These are phyloP conservation scores for Engraulis encrasicolus DNA, from an alignment of 2,113 vertebrate genomes.

Conservation along the genomic window DNA sequence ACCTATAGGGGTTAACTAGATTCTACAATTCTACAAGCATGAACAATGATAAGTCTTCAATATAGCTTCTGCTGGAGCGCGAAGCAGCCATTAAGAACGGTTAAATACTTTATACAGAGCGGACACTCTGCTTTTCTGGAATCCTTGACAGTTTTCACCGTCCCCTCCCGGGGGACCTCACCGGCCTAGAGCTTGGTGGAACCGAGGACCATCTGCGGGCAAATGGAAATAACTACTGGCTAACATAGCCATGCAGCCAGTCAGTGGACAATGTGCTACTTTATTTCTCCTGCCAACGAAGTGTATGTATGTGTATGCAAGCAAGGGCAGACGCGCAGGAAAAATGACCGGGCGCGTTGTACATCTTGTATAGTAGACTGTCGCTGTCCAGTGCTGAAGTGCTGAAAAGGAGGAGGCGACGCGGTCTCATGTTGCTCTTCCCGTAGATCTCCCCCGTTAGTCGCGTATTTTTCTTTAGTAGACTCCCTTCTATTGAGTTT, in stretches of 20 bases:
- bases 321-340: neutral
- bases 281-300: conserved; percentile 14
- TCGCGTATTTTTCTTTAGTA: conserved; percentile 9
- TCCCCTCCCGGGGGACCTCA: neutral
- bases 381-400: conserved; percentile 33
- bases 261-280: neutral
- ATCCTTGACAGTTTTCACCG: neutral
- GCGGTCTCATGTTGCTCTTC: conserved; percentile 19
- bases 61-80: conserved; percentile 43
- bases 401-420: conserved; percentile 37
- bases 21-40: conserved; percentile 46
- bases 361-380: conserved; percentile 39
- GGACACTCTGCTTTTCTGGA: neutral
- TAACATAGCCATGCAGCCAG: conserved; percentile 29
- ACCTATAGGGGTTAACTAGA: conserved; percentile 42
- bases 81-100: conserved; percentile 29
- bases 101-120: conserved; percentile 6
- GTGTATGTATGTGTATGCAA: neutral
- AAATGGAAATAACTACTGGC: conserved; percentile 25
- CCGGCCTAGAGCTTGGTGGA: neutral
- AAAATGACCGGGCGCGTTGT: conserved; percentile 14
- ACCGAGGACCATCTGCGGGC: neutral
- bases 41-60: conserved; percentile 49
- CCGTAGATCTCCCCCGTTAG: conserved; percentile 18
- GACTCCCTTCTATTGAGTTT: conserved; percentile 6